A percentile compares a stretch with the other conserved stretches of the same genome.
phyloP scores from a whole-genome alignment of 2,888 invertebrate genomes.

The Chirona hameri region DNA sequence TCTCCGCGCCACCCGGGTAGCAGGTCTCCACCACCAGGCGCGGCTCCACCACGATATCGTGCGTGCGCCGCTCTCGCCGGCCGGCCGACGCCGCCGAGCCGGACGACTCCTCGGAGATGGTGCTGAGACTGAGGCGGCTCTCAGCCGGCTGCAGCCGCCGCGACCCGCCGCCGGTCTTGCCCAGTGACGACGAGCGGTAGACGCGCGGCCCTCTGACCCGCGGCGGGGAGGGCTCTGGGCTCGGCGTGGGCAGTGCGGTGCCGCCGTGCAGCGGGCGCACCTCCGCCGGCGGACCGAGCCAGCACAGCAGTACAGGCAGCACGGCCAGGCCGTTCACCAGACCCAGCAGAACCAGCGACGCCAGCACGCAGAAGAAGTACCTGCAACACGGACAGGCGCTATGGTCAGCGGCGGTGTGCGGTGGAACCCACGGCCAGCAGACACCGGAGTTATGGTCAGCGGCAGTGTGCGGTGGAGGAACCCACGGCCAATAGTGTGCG shows the following conservation, averaged over 20 bases:
- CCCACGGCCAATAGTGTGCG: no score
- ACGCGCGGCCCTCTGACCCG: constrained; percentile 38
- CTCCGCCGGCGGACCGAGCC: constrained; percentile 86
- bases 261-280: constrained; percentile 73
- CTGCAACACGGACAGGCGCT: constrained; percentile 49
- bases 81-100: constrained; percentile 54
- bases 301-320: constrained; percentile 82
- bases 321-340: constrained; percentile 84
- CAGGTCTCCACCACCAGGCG: constrained; percentile 87
- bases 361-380: constrained; percentile 80
- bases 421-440: no score
- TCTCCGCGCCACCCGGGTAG: constrained; percentile 48
- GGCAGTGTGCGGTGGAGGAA: no score
- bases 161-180: constrained; percentile 42
- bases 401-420: no score
- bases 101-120: constrained; percentile 92
- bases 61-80: constrained; percentile 42
- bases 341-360: constrained; percentile 77
- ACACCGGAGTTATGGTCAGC: no score
- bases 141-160: constrained; percentile 43
- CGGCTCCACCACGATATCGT: constrained; percentile 80
- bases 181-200: constrained; percentile 38
- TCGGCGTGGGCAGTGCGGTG: constrained; percentile 81
- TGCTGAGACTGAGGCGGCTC: constrained; percentile 61
- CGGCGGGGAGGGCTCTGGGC: constrained; percentile 65